phyloP scores from a whole-genome alignment of 2,113 vertebrate genomes.

The Stercorarius parasiticus region DNA sequence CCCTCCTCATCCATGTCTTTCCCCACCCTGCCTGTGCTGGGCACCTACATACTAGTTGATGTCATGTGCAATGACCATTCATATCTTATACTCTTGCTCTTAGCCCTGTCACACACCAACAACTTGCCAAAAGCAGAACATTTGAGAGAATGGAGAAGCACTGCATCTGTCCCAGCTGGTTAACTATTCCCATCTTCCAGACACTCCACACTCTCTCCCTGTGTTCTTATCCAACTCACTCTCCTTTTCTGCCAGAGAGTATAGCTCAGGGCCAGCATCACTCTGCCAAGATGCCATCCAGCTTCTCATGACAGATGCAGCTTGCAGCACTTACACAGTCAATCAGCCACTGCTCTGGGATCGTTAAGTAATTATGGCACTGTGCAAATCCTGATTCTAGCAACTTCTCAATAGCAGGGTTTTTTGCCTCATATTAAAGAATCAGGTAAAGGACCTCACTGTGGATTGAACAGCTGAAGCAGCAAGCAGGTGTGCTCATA shows the following conservation, averaged over 20 bases:
- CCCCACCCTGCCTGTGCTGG: not conserved
- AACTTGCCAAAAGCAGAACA: not conserved
- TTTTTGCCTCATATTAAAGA: not conserved
- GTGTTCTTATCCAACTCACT: not conserved
- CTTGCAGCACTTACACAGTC: not conserved
- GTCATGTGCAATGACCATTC: rapidly evolving
- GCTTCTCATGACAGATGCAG: not conserved
- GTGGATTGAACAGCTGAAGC: not conserved
- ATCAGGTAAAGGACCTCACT: not conserved
- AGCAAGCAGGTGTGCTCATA: not conserved
- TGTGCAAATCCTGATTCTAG: not conserved
- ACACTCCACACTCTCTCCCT: not conserved
- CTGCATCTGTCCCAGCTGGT: not conserved
- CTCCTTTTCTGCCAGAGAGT: not conserved
- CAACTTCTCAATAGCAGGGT: not conserved
- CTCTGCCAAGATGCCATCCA: not conserved
- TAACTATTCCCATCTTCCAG: not conserved
- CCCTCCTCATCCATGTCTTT: not conserved
- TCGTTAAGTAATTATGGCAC: not conserved
- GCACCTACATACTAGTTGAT: not conserved
- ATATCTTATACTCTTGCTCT: not conserved
- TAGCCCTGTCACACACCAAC: not conserved
- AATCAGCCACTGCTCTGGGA: not conserved
- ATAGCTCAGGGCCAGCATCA: not conserved
- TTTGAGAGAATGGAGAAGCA: not conserved